Base-by-base conservation (phyloP, 2,797 vertebrate genomes). In the Onychomys leucogaster region DNA sequence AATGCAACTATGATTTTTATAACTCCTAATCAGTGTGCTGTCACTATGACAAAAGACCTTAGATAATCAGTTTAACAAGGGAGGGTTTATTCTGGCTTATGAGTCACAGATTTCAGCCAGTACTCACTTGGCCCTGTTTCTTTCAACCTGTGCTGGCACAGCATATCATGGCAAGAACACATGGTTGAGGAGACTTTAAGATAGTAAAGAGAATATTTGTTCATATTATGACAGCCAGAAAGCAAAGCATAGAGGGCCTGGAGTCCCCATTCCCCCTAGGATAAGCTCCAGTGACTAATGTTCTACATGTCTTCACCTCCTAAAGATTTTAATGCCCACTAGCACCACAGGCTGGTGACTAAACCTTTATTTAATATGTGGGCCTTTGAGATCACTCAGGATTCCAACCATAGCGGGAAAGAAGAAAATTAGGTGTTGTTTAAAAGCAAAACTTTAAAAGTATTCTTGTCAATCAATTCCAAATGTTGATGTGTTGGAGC, bases 1-100 rank as follows among this genome's bases (percentile, higher is more conserved):
- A 91, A 81, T 76, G 52, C 32, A 91, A 2, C 78, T 94, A 0
- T 46, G 27, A 78, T 81, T 77, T 94, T 81, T 59, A 69, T 93
- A 95, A 84, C 34, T 75, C 37, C 27, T 37, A 32, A 27, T 59
- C 11, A 81, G 32, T 4, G 34, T 55, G 23, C 2, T 43, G 2
- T 75, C 75, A 19, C 21, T 69, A 19, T 59, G 71, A 85, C 59
- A 59, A 17, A 63, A 59, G 27, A 29, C 19, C 21, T 57, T 82
- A 77, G 49, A 21, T 37, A 27, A 29, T 43, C 46, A 25, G 0
- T 11, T 55, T 89, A 43, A 2, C 57, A 46, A 49, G n/a, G 69
- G 71, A 59, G 59, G 9, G 19, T 32, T 63, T 43, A 41, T 55
- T 89, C 75, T 65, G 55, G 16, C 13, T 83, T 46, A 19, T 16